Evolutionary conservation across 2,888 invertebrate genomes (phyloP).

Genomic region (Hydraecia micacea): DNA sequence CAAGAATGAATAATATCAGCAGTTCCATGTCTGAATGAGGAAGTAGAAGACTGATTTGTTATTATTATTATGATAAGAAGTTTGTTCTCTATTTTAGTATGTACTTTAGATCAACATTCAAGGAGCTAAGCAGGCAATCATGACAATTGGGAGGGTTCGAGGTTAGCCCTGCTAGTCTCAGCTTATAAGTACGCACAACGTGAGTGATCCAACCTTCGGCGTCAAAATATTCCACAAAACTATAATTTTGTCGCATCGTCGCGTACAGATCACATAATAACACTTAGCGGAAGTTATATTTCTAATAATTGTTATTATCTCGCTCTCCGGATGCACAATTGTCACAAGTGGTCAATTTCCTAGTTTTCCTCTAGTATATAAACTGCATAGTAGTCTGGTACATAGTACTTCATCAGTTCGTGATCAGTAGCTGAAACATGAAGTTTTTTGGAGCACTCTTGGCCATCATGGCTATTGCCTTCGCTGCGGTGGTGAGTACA

Average conservation of each 20-base stretch:
- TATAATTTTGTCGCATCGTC: conserved; percentile 50
- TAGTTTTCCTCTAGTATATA: conserved; percentile 39
- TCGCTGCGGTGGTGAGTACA: conserved; percentile 81
- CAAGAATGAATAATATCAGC: too few species aligned
- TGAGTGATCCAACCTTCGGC: not conserved
- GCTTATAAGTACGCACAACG: not conserved
- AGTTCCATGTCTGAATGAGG: too few species aligned
- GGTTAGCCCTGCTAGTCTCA: not conserved
- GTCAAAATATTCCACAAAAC: not conserved
- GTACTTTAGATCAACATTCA: not conserved
- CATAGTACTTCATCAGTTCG: conserved; percentile 21
- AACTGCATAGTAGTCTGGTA: not conserved
- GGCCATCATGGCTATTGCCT: conserved; percentile 76
- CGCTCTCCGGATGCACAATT: conserved; percentile 53
- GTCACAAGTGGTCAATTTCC: conserved; percentile 36
- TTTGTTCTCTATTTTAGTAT: too few species aligned
- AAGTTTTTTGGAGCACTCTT: conserved; percentile 78
- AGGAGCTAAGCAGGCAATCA: not conserved
- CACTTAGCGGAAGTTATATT: conserved; percentile 32
- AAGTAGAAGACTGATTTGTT: too few species aligned
- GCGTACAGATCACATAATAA: conserved; percentile 32
- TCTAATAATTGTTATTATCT: conserved; percentile 53
- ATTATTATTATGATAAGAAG: too few species aligned
- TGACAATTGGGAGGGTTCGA: not conserved
- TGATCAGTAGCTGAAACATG: conserved; percentile 71